These are phyloP conservation scores for Hyposoter dolosus DNA, from an alignment of 2,888 invertebrate genomes.

Conservation along the genomic window DNA sequence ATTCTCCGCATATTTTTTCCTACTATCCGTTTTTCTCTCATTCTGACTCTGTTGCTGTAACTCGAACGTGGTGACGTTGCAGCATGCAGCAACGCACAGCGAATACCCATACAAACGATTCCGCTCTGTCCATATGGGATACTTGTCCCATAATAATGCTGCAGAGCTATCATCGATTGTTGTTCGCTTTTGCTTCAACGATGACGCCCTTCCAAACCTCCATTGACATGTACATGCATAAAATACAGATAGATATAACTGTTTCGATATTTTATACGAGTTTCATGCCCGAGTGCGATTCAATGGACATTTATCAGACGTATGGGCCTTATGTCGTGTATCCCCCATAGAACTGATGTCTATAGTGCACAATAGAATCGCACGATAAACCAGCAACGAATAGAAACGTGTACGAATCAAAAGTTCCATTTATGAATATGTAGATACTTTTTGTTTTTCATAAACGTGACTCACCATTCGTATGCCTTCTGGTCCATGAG, in stretches of 20 bases:
- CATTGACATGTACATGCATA: conserved; percentile 43
- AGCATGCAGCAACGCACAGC: conserved; percentile 33
- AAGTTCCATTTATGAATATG: conserved; percentile 20
- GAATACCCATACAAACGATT: conserved; percentile 56
- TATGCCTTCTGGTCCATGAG: conserved; percentile 54
- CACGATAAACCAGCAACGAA: conserved; percentile 64
- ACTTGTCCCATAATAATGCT: conserved; percentile 65
- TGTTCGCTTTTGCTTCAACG: conserved; percentile 76
- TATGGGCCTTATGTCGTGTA: conserved; percentile 49
- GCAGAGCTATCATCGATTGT: conserved; percentile 80
- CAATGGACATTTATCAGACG: conserved; percentile 77
- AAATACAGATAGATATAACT: conserved; percentile 33
- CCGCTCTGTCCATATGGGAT: conserved; percentile 60
- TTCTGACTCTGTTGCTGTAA: neutral
- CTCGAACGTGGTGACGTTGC: conserved; percentile 38
- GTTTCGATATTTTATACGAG: conserved; percentile 49
- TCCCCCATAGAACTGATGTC: conserved; percentile 51
- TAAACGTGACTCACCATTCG: conserved; percentile 39
- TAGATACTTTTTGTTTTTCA: conserved; percentile 11
- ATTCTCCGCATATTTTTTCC: neutral
- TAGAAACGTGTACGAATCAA: conserved; percentile 60
- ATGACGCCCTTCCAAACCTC: conserved; percentile 65
- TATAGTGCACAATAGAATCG: conserved; percentile 60
- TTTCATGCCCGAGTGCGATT: conserved; percentile 71
- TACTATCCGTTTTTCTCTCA: neutral